Conservation (phyloP, 2,113 vertebrate species). For the Philantomba maxwellii region DNA sequence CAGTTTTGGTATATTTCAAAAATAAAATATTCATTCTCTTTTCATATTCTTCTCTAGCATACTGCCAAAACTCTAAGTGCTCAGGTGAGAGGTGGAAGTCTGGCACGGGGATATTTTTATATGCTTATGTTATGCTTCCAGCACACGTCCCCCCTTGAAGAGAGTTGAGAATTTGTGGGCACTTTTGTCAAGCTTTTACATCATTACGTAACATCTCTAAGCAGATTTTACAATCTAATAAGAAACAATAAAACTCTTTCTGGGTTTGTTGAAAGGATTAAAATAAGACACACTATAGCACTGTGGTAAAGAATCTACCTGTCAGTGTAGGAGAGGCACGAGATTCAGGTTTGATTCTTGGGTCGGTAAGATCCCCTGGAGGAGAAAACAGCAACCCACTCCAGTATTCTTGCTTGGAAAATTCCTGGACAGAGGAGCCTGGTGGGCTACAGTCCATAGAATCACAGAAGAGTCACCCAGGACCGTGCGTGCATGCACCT, state of each 20-base stretch:
- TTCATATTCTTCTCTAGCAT: background rate
- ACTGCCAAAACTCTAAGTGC: background rate
- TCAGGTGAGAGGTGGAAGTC: background rate
- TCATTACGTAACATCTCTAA: background rate
- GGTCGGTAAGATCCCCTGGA: background rate
- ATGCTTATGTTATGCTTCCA: background rate
- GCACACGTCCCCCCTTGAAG: background rate
- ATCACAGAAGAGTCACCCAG: background rate
- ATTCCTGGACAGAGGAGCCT: background rate
- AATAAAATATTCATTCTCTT: accelerated
- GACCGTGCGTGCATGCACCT: background rate
- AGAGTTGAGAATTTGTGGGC: background rate
- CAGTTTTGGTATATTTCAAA: background rate
- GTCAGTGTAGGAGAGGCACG: background rate
- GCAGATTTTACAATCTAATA: background rate
- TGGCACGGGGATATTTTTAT: accelerated
- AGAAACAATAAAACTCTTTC: background rate
- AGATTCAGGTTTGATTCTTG: background rate
- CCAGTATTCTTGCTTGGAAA: background rate
- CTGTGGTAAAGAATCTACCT: background rate
- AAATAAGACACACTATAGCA: background rate
- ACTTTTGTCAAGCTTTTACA: background rate
- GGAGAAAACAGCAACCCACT: background rate
- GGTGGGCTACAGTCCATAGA: background rate
- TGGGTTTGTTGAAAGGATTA: background rate